Base-by-base conservation (phyloP, 2,113 vertebrate species). In the Catagonus wagneri region DNA sequence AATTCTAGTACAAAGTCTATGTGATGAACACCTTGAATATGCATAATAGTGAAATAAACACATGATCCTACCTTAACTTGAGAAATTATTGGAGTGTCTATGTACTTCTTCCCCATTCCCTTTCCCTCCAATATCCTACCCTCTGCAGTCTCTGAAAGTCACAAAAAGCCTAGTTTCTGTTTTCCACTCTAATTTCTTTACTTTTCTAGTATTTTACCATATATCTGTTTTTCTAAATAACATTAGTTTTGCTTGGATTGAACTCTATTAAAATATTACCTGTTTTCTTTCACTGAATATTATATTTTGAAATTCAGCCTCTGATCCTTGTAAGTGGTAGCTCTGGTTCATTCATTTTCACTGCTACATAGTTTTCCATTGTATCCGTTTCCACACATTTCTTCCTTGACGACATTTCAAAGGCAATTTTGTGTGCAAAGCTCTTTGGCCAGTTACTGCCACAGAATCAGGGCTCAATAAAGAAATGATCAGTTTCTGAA, bases 221-320 rank as follows among this genome's bases (percentile, higher is more conserved):
- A 36, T 32, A 56, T 17, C 36, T 61, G 60, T 25, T 61, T 61
- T 63, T 83, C 25, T 87, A 32, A 78, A 66, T 66, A 92, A 69
- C 29, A 69, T 83, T 83, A 50, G 4, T 91, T 81, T 97, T 81
- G 17, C 29, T 93, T 80, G 56, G 13, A 83, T 79, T 83, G 63
- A 72, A 76, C 10, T 89, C 85, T 32, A 78, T 25, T 87, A 71
- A 60, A 50, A 71, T 75, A 6, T 83, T 58, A 27, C 22, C 58
- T 60, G 23, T 75, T 79, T 93, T 71, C 54, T 61, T 89, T 88
- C 76, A 54, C 20, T 56, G 29, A 87, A 72, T 29, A 86, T 36
- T 4, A 50, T 60, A 10, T 83, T 89, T 44, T 87, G 39, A 92
- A 74, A 87, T 83, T n/a, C 34, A 79, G 65, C 39, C 7, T 12